phyloP scores from a whole-genome alignment of 2,797 vertebrate genomes.

The Caiman crocodilus region DNA sequence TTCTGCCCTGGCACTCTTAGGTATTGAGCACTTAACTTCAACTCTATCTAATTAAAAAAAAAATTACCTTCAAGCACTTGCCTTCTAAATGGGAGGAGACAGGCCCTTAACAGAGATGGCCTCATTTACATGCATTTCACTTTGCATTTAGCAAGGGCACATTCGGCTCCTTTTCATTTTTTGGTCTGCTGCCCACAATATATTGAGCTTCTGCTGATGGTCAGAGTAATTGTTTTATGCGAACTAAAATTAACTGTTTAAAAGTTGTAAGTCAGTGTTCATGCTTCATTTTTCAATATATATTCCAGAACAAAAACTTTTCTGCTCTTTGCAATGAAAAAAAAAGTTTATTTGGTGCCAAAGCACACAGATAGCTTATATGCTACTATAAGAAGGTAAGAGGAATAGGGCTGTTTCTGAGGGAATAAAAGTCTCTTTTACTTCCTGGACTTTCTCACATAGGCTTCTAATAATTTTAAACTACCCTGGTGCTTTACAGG shows the following conservation, averaged over 20 bases:
- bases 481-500: conserved; percentile 8
- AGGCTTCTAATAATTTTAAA: conserved; percentile 40
- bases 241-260: conserved; percentile 19
- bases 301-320: not conserved
- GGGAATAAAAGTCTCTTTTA: not conserved
- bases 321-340: not conserved
- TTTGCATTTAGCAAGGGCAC: not conserved
- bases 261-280: not conserved
- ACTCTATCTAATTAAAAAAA: not conserved
- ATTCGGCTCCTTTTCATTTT: conserved; percentile 1
- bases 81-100: not conserved
- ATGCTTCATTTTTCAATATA: conserved; percentile 5
- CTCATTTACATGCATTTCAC: conserved; percentile 1
- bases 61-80: conserved; percentile 22
- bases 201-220: not conserved
- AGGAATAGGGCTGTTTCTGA: not conserved
- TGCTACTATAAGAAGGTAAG: not conserved
- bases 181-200: not conserved
- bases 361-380: conserved; percentile 11
- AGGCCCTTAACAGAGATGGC: not conserved
- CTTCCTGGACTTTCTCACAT: not conserved
- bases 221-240: not conserved
- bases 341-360: not conserved
- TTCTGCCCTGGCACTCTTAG: not conserved
- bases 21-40: not conserved